Base-by-base conservation (phyloP, 1,140 invertebrate genomes). In the Brachionus sp. region DNA sequence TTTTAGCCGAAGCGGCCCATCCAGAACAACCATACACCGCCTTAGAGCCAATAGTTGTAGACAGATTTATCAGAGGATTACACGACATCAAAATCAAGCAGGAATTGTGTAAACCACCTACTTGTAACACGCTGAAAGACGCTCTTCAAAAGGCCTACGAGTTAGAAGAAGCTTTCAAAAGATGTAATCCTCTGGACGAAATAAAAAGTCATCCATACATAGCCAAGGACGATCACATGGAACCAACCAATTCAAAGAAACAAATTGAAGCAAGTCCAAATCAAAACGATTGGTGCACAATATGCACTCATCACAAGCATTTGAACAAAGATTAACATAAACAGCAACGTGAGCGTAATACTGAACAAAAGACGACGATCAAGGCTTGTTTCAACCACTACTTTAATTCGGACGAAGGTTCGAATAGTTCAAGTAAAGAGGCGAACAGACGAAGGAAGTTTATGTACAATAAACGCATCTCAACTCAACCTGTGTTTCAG, bases 331-430 rank as follows among this genome's bases (percentile, higher is more conserved):
- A 66, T 66, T 66, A 23, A 25, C 33, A 33, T 66, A 66, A 66
- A 66, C 62, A 66, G 33, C 62, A 66, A 33, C 62, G 25, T 13
- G 62, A 66, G 25, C 62, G 62, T 35, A 66, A 13, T 25, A 66
- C 23, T 35, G 62, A 66, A 66, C 62, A 66, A 35, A 66, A 66
- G 33, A 66, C 62, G 33, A 66, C 19, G 13, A 66, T 66, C 62
- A 66, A 66, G 33, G 62, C 62, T 33, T 66, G 62, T 66, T 66
- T 66, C 33, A 66, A 66, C 62, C 62, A 66, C 33, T 66, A 66
- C 33, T 35, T 35, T 10, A 29, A 66, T 29, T 66, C 62, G 33
- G 33, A 35, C 23, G 62, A 66, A 66, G 25, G 62, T 66, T 35
- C 33, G 33, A 29, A 66, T 35, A 66, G 33, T 35, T 33, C 23